Evolutionary conservation across 2,113 vertebrate species (phyloP).

Genomic region (Perca schrenkii): DNA sequence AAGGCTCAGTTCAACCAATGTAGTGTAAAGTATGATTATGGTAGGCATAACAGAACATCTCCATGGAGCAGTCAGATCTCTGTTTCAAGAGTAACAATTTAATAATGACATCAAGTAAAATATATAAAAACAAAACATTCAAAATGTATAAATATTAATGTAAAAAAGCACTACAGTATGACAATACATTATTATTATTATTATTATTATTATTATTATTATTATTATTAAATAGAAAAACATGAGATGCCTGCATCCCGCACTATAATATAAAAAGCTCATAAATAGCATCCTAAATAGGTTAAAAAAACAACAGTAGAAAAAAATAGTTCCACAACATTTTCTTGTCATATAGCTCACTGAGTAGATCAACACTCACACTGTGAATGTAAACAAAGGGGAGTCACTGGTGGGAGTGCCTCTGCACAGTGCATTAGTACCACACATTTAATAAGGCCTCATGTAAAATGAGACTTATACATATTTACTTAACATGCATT

Average conservation of each 20-base stretch:
- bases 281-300: constrained; percentile 74
- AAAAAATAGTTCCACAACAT: constrained; percentile 32
- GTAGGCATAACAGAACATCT: background rate
- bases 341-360: constrained; percentile 6
- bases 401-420: constrained; percentile 10
- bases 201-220: constrained; percentile 32
- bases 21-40: background rate
- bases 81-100: constrained; percentile 45
- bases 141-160: constrained; percentile 69
- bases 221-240: constrained; percentile 30
- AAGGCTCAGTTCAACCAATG: too few relatives aligned
- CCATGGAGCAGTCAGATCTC: background rate
- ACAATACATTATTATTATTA: constrained; percentile 58
- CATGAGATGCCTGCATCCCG: constrained; percentile 70
- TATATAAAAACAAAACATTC: constrained; percentile 40
- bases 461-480: constrained; percentile 14
- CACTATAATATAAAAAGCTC: constrained; percentile 59
- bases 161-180: constrained; percentile 23
- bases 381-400: constrained; percentile 69
- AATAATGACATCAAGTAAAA: constrained; percentile 53
- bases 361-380: constrained; percentile 24
- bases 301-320: constrained; percentile 45
- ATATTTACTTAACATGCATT: background rate
- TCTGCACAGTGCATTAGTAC: constrained; percentile 35
- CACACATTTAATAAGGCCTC: constrained; percentile 24